Base-by-base conservation (phyloP, 2,113 vertebrate genomes). In the Percopsis transmontana region DNA sequence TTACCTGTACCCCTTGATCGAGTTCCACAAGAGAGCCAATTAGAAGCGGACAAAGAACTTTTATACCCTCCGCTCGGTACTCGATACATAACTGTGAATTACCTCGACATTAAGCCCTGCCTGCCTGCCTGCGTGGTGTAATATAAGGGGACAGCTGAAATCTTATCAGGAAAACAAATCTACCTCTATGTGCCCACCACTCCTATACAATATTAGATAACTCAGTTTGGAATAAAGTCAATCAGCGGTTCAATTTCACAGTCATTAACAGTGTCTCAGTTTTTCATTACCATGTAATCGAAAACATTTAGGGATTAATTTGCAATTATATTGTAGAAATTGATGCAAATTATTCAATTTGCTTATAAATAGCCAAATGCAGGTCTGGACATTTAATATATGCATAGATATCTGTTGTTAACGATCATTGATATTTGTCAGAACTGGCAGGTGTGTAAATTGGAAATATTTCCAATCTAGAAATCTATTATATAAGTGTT, bases 1-100 rank as follows among this genome's bases (percentile, higher is more conserved):
- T 85, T 87, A 66, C 70, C 91, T 85, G 21, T 13, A 70, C 81
- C 11, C 42, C 78, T 73, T 72, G 61, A 65, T 66, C 57, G 89
- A 91, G 90, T 93, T 94, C 94, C 94, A 93, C 93, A 93, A 95
- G 93, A 93, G 88, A 89, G 91, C 89, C 76, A 74, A 79, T 33
- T 23, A 64, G 52, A 60, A 57, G 61, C 21, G 63, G 53, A 66
- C 57, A 5, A 50, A 0, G 24, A 58, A 2, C 39, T 14, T n/a
- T 24, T 3, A 9, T 50, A n/a, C 1, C 48, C 16, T 19, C 5
- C 6, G 19, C 19, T 10, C 16, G 48, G 48, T 18, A n/a, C 47
- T 50, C 47, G 4, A 12, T 21, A 19, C 48, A 19, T 21, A 50
- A 14, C 51, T 1, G 10, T 53, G 13, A 12, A 14, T 53, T 53